A percentile compares a stretch with the other conserved stretches of the same genome.
Evolutionary conservation across 2,888 invertebrate genomes (phyloP).

Genomic region (Limenitis camilla): DNA sequence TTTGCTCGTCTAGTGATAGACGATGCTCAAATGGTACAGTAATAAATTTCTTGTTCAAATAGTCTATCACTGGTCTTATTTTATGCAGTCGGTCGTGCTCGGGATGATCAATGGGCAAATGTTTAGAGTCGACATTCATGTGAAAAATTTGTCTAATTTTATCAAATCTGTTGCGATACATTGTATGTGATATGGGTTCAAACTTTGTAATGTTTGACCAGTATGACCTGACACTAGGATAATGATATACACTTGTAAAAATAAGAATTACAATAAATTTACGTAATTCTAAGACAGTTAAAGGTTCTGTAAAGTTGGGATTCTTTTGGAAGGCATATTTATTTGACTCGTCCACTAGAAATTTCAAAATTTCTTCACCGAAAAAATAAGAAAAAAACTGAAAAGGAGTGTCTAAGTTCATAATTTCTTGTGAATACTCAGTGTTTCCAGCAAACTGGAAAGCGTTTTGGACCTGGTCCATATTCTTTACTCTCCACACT

Average conservation of each 20-base stretch:
- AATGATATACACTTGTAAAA: conserved; percentile 28
- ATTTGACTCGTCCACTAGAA: conserved; percentile 29
- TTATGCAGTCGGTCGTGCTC: conserved; percentile 32
- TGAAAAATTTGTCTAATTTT: conserved; percentile 30
- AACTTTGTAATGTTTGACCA: conserved; percentile 29
- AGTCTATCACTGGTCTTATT: conserved; percentile 32
- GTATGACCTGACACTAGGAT: conserved; percentile 31
- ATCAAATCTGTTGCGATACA: conserved; percentile 32
- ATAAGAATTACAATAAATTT: conserved; percentile 33
- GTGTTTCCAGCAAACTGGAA: conserved; percentile 31
- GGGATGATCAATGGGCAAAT: conserved; percentile 27
- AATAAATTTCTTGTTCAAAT: conserved; percentile 26
- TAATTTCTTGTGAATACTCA: conserved; percentile 22
- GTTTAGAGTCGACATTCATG: conserved; percentile 29
- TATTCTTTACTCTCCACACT: conserved; percentile 36
- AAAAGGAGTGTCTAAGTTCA: conserved; percentile 32
- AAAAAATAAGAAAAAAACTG: conserved; percentile 35
- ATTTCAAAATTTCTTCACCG: conserved; percentile 31
- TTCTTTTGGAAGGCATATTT: conserved; percentile 31
- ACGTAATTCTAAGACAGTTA: conserved; percentile 32
- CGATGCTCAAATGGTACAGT: conserved; percentile 25
- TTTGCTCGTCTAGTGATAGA: conserved; percentile 27
- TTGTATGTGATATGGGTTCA: conserved; percentile 28
- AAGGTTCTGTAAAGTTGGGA: conserved; percentile 32
- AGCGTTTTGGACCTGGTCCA: conserved; percentile 33